Evolutionary conservation across 2,113 vertebrate genomes (phyloP).

Genomic region (Festucalex cinctus): DNA sequence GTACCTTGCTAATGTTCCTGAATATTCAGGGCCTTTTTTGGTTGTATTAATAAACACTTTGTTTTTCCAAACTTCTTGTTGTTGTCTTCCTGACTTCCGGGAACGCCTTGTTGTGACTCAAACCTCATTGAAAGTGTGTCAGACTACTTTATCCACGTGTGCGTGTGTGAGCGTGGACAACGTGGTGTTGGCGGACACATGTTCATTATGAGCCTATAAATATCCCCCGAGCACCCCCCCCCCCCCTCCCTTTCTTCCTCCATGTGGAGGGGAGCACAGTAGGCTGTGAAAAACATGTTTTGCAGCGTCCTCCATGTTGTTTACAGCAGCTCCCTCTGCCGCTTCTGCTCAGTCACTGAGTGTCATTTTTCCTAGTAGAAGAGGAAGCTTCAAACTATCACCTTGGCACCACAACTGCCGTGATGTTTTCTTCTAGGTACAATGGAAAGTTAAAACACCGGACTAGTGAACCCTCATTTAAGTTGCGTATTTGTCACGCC

Average conservation of each 20-base stretch:
- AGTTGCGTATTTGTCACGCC: too few species aligned
- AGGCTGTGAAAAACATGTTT: slow-evolving; percentile 44
- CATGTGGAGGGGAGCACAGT: slow-evolving; percentile 9
- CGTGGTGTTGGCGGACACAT: slow-evolving; percentile 27
- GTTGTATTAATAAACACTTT: slow-evolving; percentile 75
- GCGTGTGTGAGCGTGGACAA: not conserved
- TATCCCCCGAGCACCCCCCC: too few species aligned
- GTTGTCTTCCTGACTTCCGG: not conserved
- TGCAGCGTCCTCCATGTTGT: slow-evolving; percentile 16
- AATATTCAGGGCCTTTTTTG: slow-evolving; percentile 62
- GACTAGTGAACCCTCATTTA: not conserved
- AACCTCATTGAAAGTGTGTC: not conserved
- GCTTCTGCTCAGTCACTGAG: not conserved
- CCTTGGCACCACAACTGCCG: not conserved
- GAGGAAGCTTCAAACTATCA: not conserved
- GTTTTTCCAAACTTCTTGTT: slow-evolving; percentile 51
- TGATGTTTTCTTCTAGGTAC: not conserved
- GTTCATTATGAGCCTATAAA: slow-evolving; percentile 46
- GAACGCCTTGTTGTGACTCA: slow-evolving; percentile 2
- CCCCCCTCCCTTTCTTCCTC: not conserved
- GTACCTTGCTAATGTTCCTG: slow-evolving; percentile 68
- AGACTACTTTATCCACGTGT: not conserved
- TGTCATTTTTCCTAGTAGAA: slow-evolving; percentile 1
- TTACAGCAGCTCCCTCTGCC: slow-evolving; percentile 32
- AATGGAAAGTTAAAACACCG: too few species aligned